Base-by-base conservation (phyloP, 23 tunicate genomes). In the Botrylloides violaceus region DNA sequence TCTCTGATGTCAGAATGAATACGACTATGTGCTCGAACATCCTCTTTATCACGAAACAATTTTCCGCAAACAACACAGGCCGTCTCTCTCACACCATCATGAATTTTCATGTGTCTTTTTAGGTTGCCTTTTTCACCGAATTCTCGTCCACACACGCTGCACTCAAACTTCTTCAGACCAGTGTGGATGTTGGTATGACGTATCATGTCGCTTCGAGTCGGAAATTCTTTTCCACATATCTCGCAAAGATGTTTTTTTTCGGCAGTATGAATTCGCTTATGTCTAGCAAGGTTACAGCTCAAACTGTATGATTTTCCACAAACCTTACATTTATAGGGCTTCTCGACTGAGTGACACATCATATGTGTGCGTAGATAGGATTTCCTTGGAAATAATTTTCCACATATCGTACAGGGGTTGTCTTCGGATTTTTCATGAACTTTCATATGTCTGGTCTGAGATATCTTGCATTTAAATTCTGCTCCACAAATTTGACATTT, bases 191-290 rank as follows among this genome's bases (percentile, higher is more conserved):
- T 23, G 26, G 28, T 63, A 9, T 63, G 70, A 4, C 33, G 32
- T 3, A 27, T 26, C 70, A 63, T 27, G 35, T 28, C 33, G 32
- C 35, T 6, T 6, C 12, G 3, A 4, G 32, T 21, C 4, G 70
- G 23, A 29, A 63, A 63, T 15, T 9, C 32, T 3, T 12, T 63
- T 3, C 70, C 70, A 9, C 70, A 63, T 3, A 12, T 7, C 3
- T 12, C 33, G 9, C 70, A 59, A 22, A 7, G 30, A 22, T 9
- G 19, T 59, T 23, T 22, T 22, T 59, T 59, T 23, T 7, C 30
- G 18, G 34, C 70, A 3, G 70, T 63, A 9, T 63, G 70, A 31
- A 63, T 63, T 29, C 70, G 32, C 4, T 28, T 9, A 63, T 63
- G 70, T 25, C 18, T 4, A 4, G 7, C 12, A 3, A 63, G 35